Evolutionary conservation across 2,797 vertebrate species (phyloP), one percentile per base, ranked within the genome.

Genomic region (Eupleurogrammus muticus): DNA sequence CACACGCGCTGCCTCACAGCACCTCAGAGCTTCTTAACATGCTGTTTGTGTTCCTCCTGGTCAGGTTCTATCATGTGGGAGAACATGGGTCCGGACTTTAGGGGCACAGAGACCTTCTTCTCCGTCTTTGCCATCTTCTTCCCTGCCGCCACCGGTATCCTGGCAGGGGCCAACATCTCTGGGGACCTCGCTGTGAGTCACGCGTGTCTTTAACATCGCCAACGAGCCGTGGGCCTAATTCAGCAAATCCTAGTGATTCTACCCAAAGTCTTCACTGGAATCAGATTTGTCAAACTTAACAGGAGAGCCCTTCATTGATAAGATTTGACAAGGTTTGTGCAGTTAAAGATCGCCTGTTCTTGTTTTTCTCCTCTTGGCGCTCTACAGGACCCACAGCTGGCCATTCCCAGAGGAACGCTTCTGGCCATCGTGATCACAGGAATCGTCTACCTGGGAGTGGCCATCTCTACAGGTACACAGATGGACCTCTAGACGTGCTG

Each of bases 101-200:
- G 94, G 73, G 93, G 67, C 28, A 28, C 28, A 0, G 92, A 99
- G 85, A 96, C 95, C 0, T 99, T 99, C 90, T 99, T 99, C 87
- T 98, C 97, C 0, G 96, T 99, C 1, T 99, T 99, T 73, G 91
- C 97, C 66, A 99, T 99, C 87, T 99, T 99, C 93, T 99, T 99
- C 90, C 98, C 98, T 53, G 98, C 98, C 69, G 98, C 98, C 75
- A 99, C 98, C 64, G 98, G 98, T 75, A 99, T 99, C 90, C 92
- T 99, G 82, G 98, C 98, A 42, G 98, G 98, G 73, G 96, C 98
- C 79, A 99, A 99, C 92, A 99, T 99, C 93, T 99, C 98, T 50
- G 98, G 98, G 91, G 98, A 99, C 87, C 97, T 99, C 59, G 94
- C 96, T 49, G 98, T 99, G 86, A 96, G 97, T 87, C 9, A 19